Conservation (phyloP, 2,888 invertebrate genomes). For the Scaptomyza polygonia region DNA sequence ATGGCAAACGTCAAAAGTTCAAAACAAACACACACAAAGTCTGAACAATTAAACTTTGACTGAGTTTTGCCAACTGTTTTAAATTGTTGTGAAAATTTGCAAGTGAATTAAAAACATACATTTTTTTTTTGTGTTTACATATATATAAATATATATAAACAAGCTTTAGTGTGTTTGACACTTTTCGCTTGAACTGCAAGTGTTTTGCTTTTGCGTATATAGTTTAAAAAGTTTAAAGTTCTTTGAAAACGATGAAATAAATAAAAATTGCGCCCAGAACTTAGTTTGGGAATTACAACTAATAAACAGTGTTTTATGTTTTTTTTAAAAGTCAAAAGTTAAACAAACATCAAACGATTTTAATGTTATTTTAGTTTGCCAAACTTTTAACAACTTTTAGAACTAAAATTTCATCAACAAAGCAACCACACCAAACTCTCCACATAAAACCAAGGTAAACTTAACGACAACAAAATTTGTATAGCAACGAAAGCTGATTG, state of each 20-base stretch:
- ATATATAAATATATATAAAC: neutral
- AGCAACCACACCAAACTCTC: constrained; percentile 29
- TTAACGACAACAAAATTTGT: neutral
- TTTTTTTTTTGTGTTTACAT: too few species aligned
- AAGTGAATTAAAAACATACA: neutral
- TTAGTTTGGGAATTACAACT: neutral
- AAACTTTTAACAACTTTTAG: neutral
- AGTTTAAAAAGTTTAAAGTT: constrained; percentile 14
- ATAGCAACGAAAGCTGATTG: neutral
- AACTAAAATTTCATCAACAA: neutral
- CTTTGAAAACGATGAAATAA: neutral
- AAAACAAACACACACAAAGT: constrained; percentile 31
- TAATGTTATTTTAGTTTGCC: neutral
- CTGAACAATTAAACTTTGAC: constrained; percentile 77
- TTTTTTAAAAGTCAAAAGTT: neutral
- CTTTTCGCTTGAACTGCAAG: constrained; percentile 10
- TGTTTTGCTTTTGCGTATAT: constrained; percentile 12
- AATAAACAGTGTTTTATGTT: constrained; percentile 1
- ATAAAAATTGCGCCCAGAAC: neutral
- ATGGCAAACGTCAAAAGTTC: constrained; percentile 49
- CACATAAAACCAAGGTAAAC: neutral
- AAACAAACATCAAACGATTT: neutral
- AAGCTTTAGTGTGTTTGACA: constrained; percentile 28
- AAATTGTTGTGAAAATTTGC: constrained; percentile 48
- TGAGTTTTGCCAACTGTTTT: constrained; percentile 53